Base-by-base conservation (phyloP, 2,113 vertebrate genomes). In the Phasianus colchicus region DNA sequence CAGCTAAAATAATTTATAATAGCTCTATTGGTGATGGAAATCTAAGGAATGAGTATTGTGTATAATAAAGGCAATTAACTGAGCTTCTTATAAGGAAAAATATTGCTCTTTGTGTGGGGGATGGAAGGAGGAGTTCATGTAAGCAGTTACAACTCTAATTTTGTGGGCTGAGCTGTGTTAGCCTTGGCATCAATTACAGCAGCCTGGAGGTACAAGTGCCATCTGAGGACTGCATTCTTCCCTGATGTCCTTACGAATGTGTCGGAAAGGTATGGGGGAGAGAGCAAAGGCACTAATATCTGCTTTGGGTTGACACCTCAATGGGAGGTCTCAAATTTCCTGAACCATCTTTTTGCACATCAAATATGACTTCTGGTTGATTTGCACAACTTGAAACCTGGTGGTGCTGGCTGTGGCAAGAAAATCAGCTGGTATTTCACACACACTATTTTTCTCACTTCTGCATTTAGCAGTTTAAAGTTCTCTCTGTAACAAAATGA, bases 61-160 rank as follows among this genome's bases (percentile, higher is more conserved):
- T 89, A 74, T 95, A 92, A 95, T 97, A 95, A 91, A 93, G 82
- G 85, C 93, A 95, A 92, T 96, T 97, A 96, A 86, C 79, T 81
- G 82, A 83, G 79, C 82, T 92, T 63, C 79, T 89, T 81, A 43
- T 47, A 81, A 63, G 79, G 69, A 91, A 92, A 86, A 95, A 97
- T 92, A 88, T 3, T 95, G 89, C 85, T 91, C 47, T 86, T 74
- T 55, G n/a, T 88, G 57, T 84, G 93, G 92, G 94, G 90, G 92
- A 83, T 93, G 93, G 77, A 89, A 75, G 42, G 78, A 87, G 55
- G 65, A 83, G 78, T 89, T 92, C 79, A 71, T 83, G 88, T 91
- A 91, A 95, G 82, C 89, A 86, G 89, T 95, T 96, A 92, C 76
- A 90, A 45, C 75, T 83, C 66, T 93, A 76, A 94, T 96, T 95